Percentiles rank a stretch among this genome's conserved stretches.
Evolutionary conservation across 1,140 invertebrate species (phyloP).

Genomic region (Megalonaias nervosa): DNA sequence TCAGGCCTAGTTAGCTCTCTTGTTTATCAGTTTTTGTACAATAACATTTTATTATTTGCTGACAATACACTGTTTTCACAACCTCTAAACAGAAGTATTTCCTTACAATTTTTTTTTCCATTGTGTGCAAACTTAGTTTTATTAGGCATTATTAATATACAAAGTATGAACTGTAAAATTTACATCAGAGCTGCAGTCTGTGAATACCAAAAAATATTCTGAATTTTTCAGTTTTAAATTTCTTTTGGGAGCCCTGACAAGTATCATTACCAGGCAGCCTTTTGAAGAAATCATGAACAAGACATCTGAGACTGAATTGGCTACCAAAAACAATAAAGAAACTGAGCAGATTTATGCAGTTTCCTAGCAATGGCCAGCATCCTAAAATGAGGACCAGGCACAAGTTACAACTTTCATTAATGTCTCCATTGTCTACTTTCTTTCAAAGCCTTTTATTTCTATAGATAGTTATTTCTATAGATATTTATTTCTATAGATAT

Average conservation of each 20-base stretch:
- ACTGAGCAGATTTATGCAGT: constrained; percentile 8
- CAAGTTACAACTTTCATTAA: no score
- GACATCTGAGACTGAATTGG: constrained; percentile 27
- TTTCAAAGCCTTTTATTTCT: no score
- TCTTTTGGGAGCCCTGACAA: constrained; percentile 43
- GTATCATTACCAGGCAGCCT: constrained; percentile 41
- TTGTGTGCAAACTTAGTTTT: no score
- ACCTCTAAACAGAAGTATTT: background rate
- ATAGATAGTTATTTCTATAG: no score
- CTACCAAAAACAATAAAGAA: background rate
- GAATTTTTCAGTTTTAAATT: constrained; percentile 45
- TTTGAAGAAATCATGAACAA: constrained; percentile 54
- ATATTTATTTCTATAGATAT: no score
- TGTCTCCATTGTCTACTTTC: no score
- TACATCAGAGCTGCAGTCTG: background rate
- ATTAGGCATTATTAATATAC: background rate
- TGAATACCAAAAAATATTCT: background rate
- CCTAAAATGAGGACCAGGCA: no score
- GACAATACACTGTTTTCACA: background rate
- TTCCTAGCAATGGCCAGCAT: no score
- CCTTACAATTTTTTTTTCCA: background rate
- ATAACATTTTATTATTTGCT: background rate
- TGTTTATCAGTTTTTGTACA: no score
- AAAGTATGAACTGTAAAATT: background rate
- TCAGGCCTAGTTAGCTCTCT: no score